Evolutionary conservation across 2,113 vertebrate species (phyloP), one percentile per base, ranked within the genome.

Genomic region (Neomonachus schauinslandi): DNA sequence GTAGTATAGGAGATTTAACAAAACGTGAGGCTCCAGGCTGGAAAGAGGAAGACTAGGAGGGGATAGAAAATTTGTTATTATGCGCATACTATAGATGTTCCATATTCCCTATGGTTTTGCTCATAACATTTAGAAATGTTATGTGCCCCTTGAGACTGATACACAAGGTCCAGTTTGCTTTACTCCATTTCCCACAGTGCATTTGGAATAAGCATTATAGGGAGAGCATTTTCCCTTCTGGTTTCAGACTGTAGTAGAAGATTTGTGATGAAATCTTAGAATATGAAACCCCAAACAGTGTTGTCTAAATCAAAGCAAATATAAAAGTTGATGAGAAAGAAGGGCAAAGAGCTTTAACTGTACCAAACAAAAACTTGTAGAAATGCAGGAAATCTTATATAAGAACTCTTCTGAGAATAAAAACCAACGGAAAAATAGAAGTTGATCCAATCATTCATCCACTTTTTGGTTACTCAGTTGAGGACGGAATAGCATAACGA

Each of bases 331-430:
- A 69, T 39, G 33, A 80, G 42, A 94, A 94, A 79, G 51, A 53
- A 15, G 33, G 36, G 22, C 33, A 51, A 49, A 49, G 36, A 72
- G 18, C 63, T 81, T 91, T 57, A 63, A 80, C 42, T 63, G 5
- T 39, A n/a, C 36, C 72, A 94, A 94, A 94, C 61, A 39, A 85
- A 63, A 94, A 51, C 83, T 72, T 55, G 79, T 91, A 80, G 51
- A 80, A 91, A 55, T 49, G 9, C 36, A 71, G 21, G 61, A 90
- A 80, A 69, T 61, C 51, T 93, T 85, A 80, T 4, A 33, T 26
- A 53, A 31, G 69, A 86, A 79, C 36, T 81, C 85, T 89, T 39
- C 71, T 94, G 74, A 91, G 87, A 91, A 55, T 94, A 49, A 94
- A 72, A 86, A 80, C 63, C 21, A 46, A 86, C 74, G 46, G 42